A percentile compares a stretch with the other conserved stretches of the same genome.
Evolutionary conservation across 1,140 invertebrate species (phyloP).

Genomic region (Drosophila sp.): DNA sequence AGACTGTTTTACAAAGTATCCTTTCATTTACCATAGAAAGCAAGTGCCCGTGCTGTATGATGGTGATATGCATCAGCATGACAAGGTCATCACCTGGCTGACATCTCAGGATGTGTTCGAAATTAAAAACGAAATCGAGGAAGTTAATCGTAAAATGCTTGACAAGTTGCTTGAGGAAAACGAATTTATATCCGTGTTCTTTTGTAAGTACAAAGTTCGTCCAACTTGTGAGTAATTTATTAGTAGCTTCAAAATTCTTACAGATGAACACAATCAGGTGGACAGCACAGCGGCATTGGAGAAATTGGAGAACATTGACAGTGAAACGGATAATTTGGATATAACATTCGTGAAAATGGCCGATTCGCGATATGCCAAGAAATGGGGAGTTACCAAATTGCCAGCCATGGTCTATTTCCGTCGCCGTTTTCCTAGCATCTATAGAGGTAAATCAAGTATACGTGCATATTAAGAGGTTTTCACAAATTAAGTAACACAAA

Average conservation of each 20-base stretch:
- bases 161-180: constrained; percentile 97
- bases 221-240: neutral
- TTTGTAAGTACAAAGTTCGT: constrained; percentile 89
- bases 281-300: constrained; percentile 92
- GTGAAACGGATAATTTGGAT: constrained; percentile 96
- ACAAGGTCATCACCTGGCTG: constrained; percentile 94
- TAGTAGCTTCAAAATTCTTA: constrained; percentile 37
- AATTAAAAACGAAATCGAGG: constrained; percentile 98
- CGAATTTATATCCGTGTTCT: constrained; percentile 97
- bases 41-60: constrained; percentile 94
- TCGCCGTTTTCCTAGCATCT: constrained; percentile 97
- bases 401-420: constrained; percentile 97
- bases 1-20: neutral
- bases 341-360: constrained; percentile 98
- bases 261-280: constrained; percentile 92
- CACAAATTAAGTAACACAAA: too few species aligned
- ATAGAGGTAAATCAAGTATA: constrained; percentile 94
- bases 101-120: constrained; percentile 98
- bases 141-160: constrained; percentile 97
- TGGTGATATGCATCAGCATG: constrained; percentile 94
- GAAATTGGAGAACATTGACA: constrained; percentile 95
- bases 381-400: constrained; percentile 97
- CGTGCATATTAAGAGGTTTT: too few species aligned
- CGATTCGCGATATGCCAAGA: constrained; percentile 94
- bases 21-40: constrained; percentile 86